Evolutionary conservation across 2,113 vertebrate genomes (phyloP).

Genomic region (Megatriorchis doriae): DNA sequence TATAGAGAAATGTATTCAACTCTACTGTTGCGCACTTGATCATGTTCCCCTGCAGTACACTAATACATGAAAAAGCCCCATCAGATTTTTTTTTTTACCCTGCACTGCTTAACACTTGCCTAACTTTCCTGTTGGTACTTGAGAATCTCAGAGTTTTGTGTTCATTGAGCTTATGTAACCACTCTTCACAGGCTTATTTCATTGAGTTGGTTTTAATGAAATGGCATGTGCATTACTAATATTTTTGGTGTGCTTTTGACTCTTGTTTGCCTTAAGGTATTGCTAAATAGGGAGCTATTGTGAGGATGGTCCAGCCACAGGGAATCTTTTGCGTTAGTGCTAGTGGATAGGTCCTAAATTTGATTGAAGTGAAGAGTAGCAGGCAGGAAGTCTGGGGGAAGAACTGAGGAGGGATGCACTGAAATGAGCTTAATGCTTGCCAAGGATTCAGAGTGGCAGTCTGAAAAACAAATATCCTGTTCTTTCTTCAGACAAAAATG

Average conservation of each 20-base stretch:
- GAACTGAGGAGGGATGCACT: neutral
- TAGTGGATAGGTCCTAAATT: neutral
- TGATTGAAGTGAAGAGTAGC: constrained; percentile 24
- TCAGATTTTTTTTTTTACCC: neutral
- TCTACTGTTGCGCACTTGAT: neutral
- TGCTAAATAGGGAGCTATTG: neutral
- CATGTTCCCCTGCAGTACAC: neutral
- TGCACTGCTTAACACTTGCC: neutral
- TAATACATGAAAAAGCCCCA: accelerated
- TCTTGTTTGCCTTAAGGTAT: neutral
- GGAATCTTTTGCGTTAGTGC: neutral
- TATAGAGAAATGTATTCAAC: neutral
- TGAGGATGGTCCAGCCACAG: neutral
- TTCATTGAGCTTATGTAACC: neutral
- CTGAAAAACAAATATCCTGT: constrained; percentile 28
- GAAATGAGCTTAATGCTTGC: constrained; percentile 6
- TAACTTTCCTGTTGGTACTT: neutral
- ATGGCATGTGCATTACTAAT: neutral
- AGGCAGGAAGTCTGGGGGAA: neutral
- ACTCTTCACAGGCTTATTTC: neutral
- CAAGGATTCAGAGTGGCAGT: neutral
- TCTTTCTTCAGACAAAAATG: neutral
- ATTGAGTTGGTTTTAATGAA: neutral
- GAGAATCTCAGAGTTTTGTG: neutral
- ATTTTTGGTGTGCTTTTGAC: neutral